Evolutionary conservation across 2,113 vertebrate species (phyloP).

Genomic region (Aspidoscelis tigris): DNA sequence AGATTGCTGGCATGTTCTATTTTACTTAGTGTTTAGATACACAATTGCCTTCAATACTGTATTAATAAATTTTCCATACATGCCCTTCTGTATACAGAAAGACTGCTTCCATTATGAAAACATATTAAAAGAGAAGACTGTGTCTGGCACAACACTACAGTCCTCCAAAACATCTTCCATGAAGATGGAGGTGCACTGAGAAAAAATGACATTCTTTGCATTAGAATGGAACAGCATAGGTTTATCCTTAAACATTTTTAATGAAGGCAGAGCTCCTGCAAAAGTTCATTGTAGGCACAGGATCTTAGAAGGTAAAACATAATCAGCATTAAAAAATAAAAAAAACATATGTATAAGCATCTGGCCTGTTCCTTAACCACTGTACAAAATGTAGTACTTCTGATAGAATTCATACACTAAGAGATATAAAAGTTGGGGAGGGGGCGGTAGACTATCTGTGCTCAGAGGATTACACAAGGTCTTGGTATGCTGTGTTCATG

Average conservation of each 20-base stretch:
- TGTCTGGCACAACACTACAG: not conserved
- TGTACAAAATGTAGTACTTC: constrained; percentile 66
- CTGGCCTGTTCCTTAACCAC: constrained; percentile 42
- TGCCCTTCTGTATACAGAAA: not conserved
- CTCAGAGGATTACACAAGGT: constrained; percentile 82
- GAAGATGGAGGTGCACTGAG: not conserved
- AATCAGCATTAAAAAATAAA: not conserved
- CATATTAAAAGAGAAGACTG: not conserved
- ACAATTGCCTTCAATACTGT: not conserved
- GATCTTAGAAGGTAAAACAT: constrained; percentile 5
- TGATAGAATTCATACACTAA: constrained; percentile 48
- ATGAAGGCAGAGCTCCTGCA: not conserved
- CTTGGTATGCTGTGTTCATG: constrained; percentile 84
- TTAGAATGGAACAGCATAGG: not conserved
- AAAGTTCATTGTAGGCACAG: constrained; percentile 7
- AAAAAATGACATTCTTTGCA: not conserved
- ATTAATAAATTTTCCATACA: not conserved
- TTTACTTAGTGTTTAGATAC: not conserved
- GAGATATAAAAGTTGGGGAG: constrained; percentile 12
- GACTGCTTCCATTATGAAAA: not conserved
- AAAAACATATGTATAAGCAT: not conserved
- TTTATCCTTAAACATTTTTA: not conserved
- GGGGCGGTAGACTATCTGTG: constrained; percentile 46
- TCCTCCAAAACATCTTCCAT: not conserved
- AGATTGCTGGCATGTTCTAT: not conserved